A percentile compares a stretch with the other conserved stretches of the same genome.
Conservation (phyloP, 2,797 vertebrate genomes). For the Peromyscus aztecus region DNA sequence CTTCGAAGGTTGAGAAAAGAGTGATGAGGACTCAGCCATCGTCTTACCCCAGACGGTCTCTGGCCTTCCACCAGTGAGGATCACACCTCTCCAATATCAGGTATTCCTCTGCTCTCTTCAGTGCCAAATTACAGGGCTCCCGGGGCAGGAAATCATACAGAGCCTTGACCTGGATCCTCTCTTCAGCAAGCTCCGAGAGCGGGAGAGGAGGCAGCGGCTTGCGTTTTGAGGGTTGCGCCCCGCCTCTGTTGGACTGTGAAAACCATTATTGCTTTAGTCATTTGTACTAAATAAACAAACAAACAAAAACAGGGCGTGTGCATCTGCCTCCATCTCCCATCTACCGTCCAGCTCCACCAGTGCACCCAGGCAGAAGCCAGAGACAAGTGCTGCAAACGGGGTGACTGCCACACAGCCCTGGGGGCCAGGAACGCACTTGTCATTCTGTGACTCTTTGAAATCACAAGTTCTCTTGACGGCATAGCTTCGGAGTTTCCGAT, state of each 20-base stretch:
- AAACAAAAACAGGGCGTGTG: neutral
- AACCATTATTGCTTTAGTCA: neutral
- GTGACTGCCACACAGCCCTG: fast-evolving
- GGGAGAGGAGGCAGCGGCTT: slow-evolving; percentile 91
- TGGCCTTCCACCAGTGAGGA: slow-evolving; percentile 94
- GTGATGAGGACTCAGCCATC: neutral
- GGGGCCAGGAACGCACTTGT: neutral
- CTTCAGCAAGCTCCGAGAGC: slow-evolving; percentile 67
- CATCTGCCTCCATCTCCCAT: neutral
- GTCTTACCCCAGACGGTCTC: slow-evolving; percentile 91
- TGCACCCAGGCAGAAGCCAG: neutral
- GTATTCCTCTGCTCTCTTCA: slow-evolving; percentile 92
- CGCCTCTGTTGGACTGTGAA: slow-evolving; percentile 85
- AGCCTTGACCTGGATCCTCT: slow-evolving; percentile 89
- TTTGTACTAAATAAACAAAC: neutral
- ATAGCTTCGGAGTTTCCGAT: neutral
- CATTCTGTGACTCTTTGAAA: neutral
- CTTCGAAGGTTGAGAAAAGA: neutral
- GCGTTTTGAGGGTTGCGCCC: slow-evolving; percentile 83
- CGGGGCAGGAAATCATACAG: slow-evolving; percentile 92
- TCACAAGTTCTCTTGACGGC: neutral
- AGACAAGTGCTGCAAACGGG: neutral
- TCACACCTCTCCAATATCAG: slow-evolving; percentile 91
- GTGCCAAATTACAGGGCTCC: slow-evolving; percentile 90
- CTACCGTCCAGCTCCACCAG: neutral